Conservation (phyloP, 2,888 invertebrate species). For the Catocala nupta region DNA sequence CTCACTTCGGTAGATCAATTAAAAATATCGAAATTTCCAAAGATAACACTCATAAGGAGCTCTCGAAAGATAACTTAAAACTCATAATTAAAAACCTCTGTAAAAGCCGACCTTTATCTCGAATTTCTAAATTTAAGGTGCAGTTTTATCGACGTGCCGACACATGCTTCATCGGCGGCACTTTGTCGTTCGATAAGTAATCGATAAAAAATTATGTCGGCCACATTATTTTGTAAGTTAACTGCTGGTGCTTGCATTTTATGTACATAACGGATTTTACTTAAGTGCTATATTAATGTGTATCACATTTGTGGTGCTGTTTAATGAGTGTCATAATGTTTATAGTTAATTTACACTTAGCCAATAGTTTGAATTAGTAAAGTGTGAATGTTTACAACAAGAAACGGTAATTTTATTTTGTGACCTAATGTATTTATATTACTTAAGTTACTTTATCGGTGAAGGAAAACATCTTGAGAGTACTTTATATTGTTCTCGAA, state of each 20-base stretch:
- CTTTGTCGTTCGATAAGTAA: slow-evolving; percentile 63
- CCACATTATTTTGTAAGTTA: slow-evolving; percentile 39
- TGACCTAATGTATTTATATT: no score
- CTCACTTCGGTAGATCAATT: slow-evolving; percentile 49
- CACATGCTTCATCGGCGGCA: slow-evolving; percentile 66
- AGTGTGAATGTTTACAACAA: no score
- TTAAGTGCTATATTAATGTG: slow-evolving; percentile 9
- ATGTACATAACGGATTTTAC: slow-evolving; percentile 29
- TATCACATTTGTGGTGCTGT: background rate
- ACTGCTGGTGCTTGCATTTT: slow-evolving; percentile 39
- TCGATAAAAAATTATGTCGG: slow-evolving; percentile 51
- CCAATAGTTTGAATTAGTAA: no score
- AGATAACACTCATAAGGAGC: slow-evolving; percentile 49
- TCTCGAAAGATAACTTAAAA: slow-evolving; percentile 48
- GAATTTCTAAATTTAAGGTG: slow-evolving; percentile 58
- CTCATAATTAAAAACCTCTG: slow-evolving; percentile 51
- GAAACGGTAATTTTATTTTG: no score
- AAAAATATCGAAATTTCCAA: slow-evolving; percentile 50
- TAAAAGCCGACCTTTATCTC: slow-evolving; percentile 42
- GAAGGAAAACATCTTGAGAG: no score
- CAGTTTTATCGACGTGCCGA: slow-evolving; percentile 71
- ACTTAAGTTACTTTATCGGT: no score
- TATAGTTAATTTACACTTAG: no score
- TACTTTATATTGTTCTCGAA: no score
- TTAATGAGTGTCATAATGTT: background rate